Base-by-base conservation (phyloP, 2,888 invertebrate genomes). In the Meiosimyza platycephala region DNA sequence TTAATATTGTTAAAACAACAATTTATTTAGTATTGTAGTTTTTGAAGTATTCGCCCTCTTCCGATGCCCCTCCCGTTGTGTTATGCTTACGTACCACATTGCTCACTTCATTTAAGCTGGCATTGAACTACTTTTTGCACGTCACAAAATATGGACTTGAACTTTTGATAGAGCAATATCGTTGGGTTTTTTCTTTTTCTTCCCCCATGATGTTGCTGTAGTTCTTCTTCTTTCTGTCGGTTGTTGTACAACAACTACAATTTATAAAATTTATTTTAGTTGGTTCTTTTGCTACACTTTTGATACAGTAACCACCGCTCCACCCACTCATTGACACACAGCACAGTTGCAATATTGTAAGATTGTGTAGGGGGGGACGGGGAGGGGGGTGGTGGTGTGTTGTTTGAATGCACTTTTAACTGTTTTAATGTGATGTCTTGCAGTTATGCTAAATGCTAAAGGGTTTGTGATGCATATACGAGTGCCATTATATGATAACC, bases 71-170 rank as follows among this genome's bases (percentile, higher is more conserved):
- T 7, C 40, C 40, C 40, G 40, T 40, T 40, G 40, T 9, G 9
- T 40, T 40, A 52, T 28, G n/a, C 52, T 40, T 12, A 18, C 51
- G 51, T 52, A 48, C 47, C 47, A 57, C 67, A 67, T 50, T 50
- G 47, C 48, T 67, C 54, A 57, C 57, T 57, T 57, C 57, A 57
- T 64, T 64, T 50, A 40, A 16, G 55, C 47, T 72, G 72, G 68
- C 72, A 67, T 64, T 72, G 72, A 72, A 72, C 72, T 62, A 72
- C 40, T 72, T 72, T 68, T 55, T 55, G 62, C 62, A 52, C 62
- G 62, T 67, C 66, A 60, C 60, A n/a, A 66, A 70, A 72, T 72
- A 55, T 75, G 76, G 75, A 76, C 78, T 76, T 78, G 78, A 78
- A 78, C 76, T 78, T 76, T 78, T 74, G 48, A 71, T 63, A 50